phyloP scores from a whole-genome alignment of 2,113 vertebrate species.

The Lagopus muta region DNA sequence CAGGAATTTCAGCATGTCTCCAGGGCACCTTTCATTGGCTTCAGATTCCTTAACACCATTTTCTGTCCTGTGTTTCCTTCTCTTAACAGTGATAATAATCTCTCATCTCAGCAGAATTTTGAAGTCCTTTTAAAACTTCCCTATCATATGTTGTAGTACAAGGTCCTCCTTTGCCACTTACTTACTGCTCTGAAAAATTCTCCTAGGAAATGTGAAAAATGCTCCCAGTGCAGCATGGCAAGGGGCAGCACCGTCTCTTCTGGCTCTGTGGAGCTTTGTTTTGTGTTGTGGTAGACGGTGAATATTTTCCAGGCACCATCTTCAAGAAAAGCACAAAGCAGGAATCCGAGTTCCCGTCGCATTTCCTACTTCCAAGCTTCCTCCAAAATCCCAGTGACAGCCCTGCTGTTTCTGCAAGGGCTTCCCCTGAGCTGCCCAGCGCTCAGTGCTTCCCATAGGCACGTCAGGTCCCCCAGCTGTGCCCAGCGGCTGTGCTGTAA shows the following conservation, averaged over 20 bases:
- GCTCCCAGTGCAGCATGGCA: rapidly evolving
- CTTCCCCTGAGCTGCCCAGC: background rate
- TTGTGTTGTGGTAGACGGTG: background rate
- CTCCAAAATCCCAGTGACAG: background rate
- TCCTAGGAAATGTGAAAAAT: background rate
- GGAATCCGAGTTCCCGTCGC: background rate
- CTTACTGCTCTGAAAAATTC: background rate
- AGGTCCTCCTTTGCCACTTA: background rate
- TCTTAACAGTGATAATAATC: background rate
- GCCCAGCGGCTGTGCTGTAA: rapidly evolving
- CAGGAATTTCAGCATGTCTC: background rate
- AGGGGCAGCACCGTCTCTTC: background rate
- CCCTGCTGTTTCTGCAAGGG: background rate
- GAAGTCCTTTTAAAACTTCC: background rate
- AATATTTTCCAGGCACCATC: background rate
- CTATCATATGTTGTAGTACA: too few species aligned
- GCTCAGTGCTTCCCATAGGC: background rate
- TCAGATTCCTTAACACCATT: background rate
- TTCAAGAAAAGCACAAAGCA: background rate
- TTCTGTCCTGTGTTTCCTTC: background rate
- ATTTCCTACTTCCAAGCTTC: background rate
- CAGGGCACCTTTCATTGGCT: background rate
- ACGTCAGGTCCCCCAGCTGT: rapidly evolving
- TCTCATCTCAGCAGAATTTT: background rate
- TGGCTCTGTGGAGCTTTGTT: background rate